Evolutionary conservation across 2,888 invertebrate species (phyloP).

Genomic region (Oscheius sp.): DNA sequence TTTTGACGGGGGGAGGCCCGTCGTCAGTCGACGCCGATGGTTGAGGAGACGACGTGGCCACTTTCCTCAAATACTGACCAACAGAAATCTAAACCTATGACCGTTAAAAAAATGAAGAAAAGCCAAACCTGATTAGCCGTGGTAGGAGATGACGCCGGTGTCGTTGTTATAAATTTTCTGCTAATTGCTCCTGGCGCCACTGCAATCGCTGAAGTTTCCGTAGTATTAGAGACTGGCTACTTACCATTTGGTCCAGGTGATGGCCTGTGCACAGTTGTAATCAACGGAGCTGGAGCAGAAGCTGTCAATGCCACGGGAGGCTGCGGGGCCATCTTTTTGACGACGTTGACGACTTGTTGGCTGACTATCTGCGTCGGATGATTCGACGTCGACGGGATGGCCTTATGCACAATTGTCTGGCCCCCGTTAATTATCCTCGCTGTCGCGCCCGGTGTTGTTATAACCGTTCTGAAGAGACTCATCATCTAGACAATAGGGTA

Average conservation of each 20-base stretch:
- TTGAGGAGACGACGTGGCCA: neutral
- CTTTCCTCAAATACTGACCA: constrained; percentile 7
- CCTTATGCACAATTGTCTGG: neutral
- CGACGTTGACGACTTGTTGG: neutral
- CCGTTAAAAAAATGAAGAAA: neutral
- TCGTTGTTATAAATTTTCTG: neutral
- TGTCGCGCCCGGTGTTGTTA: neutral
- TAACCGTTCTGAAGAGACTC: neutral
- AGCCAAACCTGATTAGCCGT: neutral
- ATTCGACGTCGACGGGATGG: no score
- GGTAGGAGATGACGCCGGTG: neutral
- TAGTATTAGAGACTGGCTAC: neutral
- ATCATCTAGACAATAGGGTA: neutral
- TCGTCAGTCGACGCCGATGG: neutral
- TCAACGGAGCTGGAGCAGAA: neutral
- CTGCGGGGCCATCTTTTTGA: neutral
- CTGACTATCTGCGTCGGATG: neutral
- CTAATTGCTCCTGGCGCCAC: no score
- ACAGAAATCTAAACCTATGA: neutral
- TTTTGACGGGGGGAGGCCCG: constrained; percentile 8
- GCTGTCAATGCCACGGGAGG: neutral
- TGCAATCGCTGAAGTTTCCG: no score
- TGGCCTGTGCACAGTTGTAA: neutral
- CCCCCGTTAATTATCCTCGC: neutral
- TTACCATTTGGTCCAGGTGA: constrained; percentile 4